phyloP scores from a whole-genome alignment of 2,797 vertebrate genomes.

The Gymnodraco acuticeps region DNA sequence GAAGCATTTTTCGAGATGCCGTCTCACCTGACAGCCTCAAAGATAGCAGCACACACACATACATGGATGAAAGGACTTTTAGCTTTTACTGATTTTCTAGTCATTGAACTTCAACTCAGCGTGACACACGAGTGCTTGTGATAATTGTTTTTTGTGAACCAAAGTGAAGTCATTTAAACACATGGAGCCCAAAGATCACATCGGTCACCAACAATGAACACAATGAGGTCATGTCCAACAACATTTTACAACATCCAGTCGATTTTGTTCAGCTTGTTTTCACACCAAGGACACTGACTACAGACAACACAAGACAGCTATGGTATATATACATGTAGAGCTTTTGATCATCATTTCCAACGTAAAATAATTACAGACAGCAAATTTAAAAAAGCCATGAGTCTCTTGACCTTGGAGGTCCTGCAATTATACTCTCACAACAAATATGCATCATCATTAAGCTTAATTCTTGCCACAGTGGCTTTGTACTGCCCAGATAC shows the following conservation, averaged over 20 bases:
- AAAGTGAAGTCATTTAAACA: not conserved
- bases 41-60: not conserved
- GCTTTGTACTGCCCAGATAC: not conserved
- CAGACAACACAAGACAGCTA: not conserved
- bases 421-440: not conserved
- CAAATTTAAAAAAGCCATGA: not conserved
- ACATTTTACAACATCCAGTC: too few relatives aligned
- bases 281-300: too few relatives aligned
- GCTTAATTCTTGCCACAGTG: not conserved
- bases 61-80: conserved; percentile 13
- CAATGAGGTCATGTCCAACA: conserved; percentile 6
- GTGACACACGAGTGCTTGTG: conserved; percentile 9
- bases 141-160: not conserved
- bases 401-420: not conserved
- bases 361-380: not conserved
- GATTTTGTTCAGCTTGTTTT: too few relatives aligned
- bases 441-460: not conserved
- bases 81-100: conserved; percentile 3
- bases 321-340: not conserved
- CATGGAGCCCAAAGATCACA: not conserved
- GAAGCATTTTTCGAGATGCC: conserved; percentile 7
- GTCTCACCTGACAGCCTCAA: not conserved
- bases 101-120: conserved; percentile 13
- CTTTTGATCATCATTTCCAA: not conserved
- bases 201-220: not conserved